Base-by-base conservation (phyloP, 2,888 invertebrate species). In the Andrena haemorrhoa region DNA sequence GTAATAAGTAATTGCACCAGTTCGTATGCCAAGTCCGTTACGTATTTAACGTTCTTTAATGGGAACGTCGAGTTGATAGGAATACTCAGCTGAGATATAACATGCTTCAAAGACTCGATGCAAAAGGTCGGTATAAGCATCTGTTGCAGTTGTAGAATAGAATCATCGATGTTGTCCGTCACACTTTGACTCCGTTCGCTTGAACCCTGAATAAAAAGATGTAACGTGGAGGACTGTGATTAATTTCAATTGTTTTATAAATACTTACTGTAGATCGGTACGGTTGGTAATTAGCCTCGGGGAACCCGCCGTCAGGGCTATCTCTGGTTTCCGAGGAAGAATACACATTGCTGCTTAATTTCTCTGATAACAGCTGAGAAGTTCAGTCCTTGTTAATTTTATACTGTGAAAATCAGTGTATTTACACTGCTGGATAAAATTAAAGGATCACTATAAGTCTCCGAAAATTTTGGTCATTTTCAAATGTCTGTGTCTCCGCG, bases 1-100 rank as follows among this genome's bases (percentile, higher is more conserved):
- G 95, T 94, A 29, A 94, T 91, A 69, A 96, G 90, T 72, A 96
- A 93, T 63, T 94, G 93, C 2, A 95, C 91, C 0, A 95, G 91
- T 83, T 95, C 93, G 20, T 89, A 88, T 0, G 86, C 79, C 35
- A 93, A 71, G 64, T 93, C 92, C 29, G 88, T 89, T 7, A 93
- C 79, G 8, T 89, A 87, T 75, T 90, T 92, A 0, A 89, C 83
- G 66, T 90, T 89, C 83, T 86, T 92, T 53, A 92, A 60, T 26
- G 91, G 91, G 70, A 87, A 87, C n/a, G 70, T 78, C n/a, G 89
- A 68, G 74, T 90, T 76, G 26, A 81, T 82, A 5, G 89, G 87
- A 53, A 89, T 77, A 63, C 88, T 90, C 64, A 92, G 81, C 35
- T 92, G 88, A 8, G 88, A 88, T 31, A 94, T 77, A 71, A 94